Percentiles rank a stretch among this genome's conserved stretches.
Conservation (phyloP, 30 jellyfish, hydroid and myxozoan genomes). For the Pseudorhiza aurosa region DNA sequence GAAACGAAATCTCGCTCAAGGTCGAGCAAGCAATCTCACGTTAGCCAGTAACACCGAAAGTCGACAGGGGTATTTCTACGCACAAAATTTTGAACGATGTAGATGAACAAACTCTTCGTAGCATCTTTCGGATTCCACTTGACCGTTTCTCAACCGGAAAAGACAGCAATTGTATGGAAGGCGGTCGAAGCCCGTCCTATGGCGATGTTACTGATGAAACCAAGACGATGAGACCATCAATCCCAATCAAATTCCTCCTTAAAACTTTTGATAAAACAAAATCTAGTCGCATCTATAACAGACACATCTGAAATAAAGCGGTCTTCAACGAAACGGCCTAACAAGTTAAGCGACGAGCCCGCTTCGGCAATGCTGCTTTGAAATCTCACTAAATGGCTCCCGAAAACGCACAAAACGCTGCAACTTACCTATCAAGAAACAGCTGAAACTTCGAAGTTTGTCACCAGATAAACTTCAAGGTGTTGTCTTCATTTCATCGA, state of each 20-base stretch:
- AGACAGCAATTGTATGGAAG: no score
- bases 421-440: conserved; percentile 36
- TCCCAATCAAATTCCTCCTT: no score
- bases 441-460: neutral
- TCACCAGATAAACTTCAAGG: neutral
- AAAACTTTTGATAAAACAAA: no score
- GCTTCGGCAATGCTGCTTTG: neutral
- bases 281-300: neutral
- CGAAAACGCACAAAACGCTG: neutral
- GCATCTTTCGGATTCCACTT: no score
- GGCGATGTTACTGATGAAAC: no score
- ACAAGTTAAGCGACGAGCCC: neutral
- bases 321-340: neutral
- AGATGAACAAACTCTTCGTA: no score
- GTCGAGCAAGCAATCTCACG: neutral
- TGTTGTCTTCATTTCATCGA: conserved; percentile 1
- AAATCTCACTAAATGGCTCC: neutral
- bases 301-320: neutral
- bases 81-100: no score
- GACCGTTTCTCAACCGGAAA: no score
- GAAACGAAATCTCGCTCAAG: neutral
- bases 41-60: neutral
- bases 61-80: no score
- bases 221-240: no score
- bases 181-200: no score